Evolutionary conservation across 2,113 vertebrate genomes (phyloP).

Genomic region (Labeo catla): DNA sequence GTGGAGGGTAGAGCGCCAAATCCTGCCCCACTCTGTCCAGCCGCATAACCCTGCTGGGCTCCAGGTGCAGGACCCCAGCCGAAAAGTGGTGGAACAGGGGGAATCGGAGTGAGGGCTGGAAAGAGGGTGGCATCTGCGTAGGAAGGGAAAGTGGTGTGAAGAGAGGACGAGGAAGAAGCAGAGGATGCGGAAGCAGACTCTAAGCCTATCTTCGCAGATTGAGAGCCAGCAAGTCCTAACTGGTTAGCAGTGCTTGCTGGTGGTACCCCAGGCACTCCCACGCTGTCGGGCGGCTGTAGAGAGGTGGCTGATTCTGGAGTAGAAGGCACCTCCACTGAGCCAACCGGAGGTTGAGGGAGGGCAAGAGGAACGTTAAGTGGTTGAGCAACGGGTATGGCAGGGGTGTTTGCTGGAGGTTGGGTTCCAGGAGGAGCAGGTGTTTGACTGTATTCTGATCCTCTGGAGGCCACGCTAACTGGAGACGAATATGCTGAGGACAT

Average conservation of each 20-base stretch:
- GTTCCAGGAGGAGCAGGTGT: neutral
- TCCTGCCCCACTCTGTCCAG: slow-evolving; percentile 52
- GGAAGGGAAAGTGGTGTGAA: slow-evolving; percentile 38
- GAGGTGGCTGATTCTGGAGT: slow-evolving; percentile 26
- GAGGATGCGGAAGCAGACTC: slow-evolving; percentile 20
- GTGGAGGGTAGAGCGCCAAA: slow-evolving; percentile 40
- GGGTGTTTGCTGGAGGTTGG: slow-evolving; percentile 28
- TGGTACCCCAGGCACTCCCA: neutral
- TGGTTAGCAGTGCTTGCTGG: neutral
- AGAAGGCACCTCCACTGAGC: neutral
- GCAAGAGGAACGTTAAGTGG: neutral
- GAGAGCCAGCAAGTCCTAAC: neutral
- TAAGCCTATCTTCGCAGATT: slow-evolving; percentile 52
- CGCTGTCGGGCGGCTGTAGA: slow-evolving; percentile 15
- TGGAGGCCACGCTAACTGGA: slow-evolving; percentile 33
- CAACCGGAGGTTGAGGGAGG: slow-evolving; percentile 7
- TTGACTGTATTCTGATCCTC: slow-evolving; percentile 53
- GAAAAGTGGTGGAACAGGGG: slow-evolving; percentile 35
- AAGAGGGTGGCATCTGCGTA: slow-evolving; percentile 42
- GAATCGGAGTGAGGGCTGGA: slow-evolving; percentile 66
- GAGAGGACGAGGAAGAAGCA: slow-evolving; percentile 1
- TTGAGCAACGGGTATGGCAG: neutral
- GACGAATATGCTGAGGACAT: slow-evolving; percentile 60
- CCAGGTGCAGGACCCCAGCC: slow-evolving; percentile 50
- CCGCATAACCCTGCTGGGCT: slow-evolving; percentile 60